phyloP scores from a whole-genome alignment of 2,797 vertebrate species.

The Pangasius sanitwongsei region DNA sequence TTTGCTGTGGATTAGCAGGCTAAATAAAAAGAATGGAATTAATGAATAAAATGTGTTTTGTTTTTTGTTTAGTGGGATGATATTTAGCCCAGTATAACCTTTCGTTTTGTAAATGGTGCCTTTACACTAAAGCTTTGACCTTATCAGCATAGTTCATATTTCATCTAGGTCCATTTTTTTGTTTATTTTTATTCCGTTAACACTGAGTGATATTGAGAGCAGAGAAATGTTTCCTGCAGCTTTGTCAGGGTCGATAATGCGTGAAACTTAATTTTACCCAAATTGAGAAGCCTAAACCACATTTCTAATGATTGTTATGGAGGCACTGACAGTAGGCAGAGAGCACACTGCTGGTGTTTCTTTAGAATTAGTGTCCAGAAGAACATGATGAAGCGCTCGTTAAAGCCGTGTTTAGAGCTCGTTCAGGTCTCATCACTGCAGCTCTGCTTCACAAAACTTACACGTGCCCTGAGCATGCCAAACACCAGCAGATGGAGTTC shows the following conservation, averaged over 20 bases:
- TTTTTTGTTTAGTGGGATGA: neutral
- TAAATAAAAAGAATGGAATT: neutral
- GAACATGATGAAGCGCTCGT: slow-evolving; percentile 42
- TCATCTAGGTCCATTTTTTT: neutral
- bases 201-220: neutral
- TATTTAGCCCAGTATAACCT: neutral
- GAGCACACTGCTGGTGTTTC: slow-evolving; percentile 29
- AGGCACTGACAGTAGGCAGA: slow-evolving; percentile 57
- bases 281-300: slow-evolving; percentile 35
- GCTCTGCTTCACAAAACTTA: neutral
- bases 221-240: slow-evolving; percentile 3
- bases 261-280: slow-evolving; percentile 43
- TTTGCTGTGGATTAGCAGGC: neutral
- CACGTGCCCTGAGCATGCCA: too few relatives aligned
- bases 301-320: slow-evolving; percentile 54
- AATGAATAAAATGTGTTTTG: neutral
- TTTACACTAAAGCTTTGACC: neutral
- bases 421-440: neutral
- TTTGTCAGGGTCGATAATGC: neutral
- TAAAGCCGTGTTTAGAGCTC: neutral
- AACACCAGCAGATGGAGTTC: neutral
- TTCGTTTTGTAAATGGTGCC: neutral
- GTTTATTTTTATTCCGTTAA: neutral
- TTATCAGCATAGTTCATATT: neutral
- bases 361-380: slow-evolving; percentile 51